phyloP scores from a whole-genome alignment of 2,113 vertebrate species.

The Albula glossodonta region DNA sequence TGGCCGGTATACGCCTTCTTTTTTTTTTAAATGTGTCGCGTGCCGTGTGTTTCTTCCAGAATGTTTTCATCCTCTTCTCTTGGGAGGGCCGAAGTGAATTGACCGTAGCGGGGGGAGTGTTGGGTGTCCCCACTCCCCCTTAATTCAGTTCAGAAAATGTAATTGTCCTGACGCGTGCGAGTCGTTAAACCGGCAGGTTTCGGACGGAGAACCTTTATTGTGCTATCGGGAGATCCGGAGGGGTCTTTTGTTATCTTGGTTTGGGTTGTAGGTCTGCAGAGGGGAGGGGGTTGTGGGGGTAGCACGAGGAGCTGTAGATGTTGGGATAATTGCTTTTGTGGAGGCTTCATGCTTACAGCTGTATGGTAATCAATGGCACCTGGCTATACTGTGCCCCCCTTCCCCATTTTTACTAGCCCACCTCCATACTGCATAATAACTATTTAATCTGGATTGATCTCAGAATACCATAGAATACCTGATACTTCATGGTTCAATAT shows the following conservation, averaged over 20 bases:
- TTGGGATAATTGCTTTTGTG: conserved; percentile 49
- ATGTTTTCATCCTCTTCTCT: conserved; percentile 25
- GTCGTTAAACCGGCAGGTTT: conserved; percentile 53
- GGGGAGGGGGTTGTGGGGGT: conserved; percentile 20
- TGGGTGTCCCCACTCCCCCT: conserved; percentile 30
- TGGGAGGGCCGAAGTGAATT: conserved; percentile 3
- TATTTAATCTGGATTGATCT: conserved; percentile 9
- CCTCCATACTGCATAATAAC: conserved; percentile 17
- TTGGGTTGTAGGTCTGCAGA: conserved; percentile 33
- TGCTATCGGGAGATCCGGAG: conserved; percentile 43
- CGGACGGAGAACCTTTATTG: conserved; percentile 38
- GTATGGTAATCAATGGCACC: conserved; percentile 59
- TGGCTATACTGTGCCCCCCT: conserved; percentile 32
- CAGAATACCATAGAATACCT: conserved; percentile 3
- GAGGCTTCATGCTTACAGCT: conserved; percentile 50
- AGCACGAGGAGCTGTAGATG: conserved; percentile 38
- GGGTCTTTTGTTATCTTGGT: conserved; percentile 46
- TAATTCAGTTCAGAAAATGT: conserved; percentile 49
- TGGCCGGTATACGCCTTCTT: not conserved
- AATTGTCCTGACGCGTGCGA: conserved; percentile 59
- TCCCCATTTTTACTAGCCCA: not conserved
- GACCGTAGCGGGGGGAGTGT: not conserved
- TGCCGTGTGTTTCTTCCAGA: conserved; percentile 32
- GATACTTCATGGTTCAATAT: not conserved
- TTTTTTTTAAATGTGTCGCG: conserved; percentile 31